Conservation (phyloP, 2,113 vertebrate species). For the Stercorarius parasiticus region DNA sequence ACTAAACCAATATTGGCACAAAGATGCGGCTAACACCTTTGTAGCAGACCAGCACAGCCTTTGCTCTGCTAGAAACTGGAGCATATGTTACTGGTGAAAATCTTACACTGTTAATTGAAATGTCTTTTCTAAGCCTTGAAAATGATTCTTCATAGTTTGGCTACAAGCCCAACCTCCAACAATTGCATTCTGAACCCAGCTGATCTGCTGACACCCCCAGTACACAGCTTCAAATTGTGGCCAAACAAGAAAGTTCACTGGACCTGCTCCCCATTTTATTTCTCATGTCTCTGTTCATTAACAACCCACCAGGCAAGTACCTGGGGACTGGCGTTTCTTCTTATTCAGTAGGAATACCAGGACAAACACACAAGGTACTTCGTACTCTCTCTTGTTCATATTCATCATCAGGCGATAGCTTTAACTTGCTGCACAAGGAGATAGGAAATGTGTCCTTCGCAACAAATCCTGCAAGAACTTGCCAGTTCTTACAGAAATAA, state of each 20-base stretch:
- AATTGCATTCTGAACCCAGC: neutral
- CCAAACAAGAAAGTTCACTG: neutral
- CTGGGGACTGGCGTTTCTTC: neutral
- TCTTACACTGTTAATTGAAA: neutral
- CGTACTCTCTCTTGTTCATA: neutral
- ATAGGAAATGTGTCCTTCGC: neutral
- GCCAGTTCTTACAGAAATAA: neutral
- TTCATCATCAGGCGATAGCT: neutral
- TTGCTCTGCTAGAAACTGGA: neutral
- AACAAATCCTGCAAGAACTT: neutral
- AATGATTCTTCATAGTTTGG: neutral
- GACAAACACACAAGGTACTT: neutral
- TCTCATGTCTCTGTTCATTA: neutral
- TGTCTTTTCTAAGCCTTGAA: neutral
- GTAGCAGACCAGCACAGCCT: neutral
- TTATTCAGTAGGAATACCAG: neutral
- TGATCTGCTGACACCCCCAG: neutral
- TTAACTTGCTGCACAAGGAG: neutral
- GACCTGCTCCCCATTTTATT: neutral
- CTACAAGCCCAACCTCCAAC: neutral
- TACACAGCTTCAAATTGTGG: neutral
- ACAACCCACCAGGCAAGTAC: neutral
- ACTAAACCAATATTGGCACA: conserved; percentile 4
- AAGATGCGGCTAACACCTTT: neutral
- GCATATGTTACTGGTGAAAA: neutral